A percentile compares a stretch with the other conserved stretches of the same genome.
Conservation (phyloP, 92 coral and sea anemone species). For the Parazoanthus swiftii region DNA sequence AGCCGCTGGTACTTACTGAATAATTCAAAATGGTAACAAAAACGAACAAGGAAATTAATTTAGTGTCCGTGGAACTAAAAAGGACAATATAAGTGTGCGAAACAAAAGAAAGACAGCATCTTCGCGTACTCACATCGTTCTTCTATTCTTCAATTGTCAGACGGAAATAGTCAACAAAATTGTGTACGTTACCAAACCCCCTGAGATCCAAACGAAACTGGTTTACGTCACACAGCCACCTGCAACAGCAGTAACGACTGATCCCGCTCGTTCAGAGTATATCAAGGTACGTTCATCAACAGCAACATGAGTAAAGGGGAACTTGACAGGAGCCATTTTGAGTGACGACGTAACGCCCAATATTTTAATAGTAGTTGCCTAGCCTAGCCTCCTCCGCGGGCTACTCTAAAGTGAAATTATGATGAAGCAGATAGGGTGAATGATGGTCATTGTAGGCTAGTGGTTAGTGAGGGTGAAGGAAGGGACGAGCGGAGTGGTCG, state of each 20-base stretch:
- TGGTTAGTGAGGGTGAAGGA: too few species aligned
- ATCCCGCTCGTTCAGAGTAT: neutral
- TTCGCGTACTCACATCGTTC: neutral
- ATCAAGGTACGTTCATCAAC: slow-evolving; percentile 6
- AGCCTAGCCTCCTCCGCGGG: too few species aligned
- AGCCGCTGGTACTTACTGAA: too few species aligned
- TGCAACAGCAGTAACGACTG: neutral
- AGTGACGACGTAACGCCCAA: too few species aligned
- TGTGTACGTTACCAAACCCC: slow-evolving; percentile 22
- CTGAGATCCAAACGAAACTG: slow-evolving; percentile 23
- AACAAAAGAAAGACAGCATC: neutral
- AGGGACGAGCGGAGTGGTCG: too few species aligned
- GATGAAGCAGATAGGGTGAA: too few species aligned
- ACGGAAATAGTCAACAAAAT: slow-evolving; percentile 24
- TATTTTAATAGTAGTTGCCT: too few species aligned
- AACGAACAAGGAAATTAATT: neutral
- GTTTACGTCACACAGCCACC: slow-evolving; percentile 33
- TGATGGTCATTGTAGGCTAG: too few species aligned
- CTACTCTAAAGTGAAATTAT: too few species aligned
- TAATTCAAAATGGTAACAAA: too few species aligned
- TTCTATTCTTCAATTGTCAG: neutral
- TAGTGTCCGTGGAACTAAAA: neutral
- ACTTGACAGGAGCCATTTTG: neutral
- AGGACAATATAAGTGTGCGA: neutral
- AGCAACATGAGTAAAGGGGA: too few species aligned